Percentiles rank a stretch among this genome's conserved stretches.
These are phyloP conservation scores for Canis aureus DNA, from an alignment of 2,113 vertebrate genomes.

Conservation along the genomic window DNA sequence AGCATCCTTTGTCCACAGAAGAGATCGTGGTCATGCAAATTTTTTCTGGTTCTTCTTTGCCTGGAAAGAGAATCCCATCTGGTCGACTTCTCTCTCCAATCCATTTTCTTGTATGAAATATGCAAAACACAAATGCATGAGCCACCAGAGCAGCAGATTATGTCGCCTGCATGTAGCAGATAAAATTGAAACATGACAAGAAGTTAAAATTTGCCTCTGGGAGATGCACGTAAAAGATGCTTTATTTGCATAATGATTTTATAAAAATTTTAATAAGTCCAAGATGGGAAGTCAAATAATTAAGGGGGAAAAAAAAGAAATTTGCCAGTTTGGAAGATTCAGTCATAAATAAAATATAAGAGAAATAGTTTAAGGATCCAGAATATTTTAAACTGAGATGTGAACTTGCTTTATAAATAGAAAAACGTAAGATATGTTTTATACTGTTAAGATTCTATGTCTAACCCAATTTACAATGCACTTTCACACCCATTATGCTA, in stretches of 20 bases:
- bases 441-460: not conserved
- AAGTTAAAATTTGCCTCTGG: slow-evolving; percentile 51
- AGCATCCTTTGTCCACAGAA: slow-evolving; percentile 63
- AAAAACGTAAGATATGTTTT: slow-evolving; percentile 10
- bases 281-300: slow-evolving; percentile 16
- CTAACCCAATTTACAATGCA: slow-evolving; percentile 9
- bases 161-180: slow-evolving; percentile 24
- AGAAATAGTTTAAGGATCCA: not conserved
- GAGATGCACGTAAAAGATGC: slow-evolving; percentile 38
- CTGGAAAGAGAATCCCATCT: slow-evolving; percentile 73
- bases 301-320: not conserved
- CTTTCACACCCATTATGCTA: not conserved
- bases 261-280: slow-evolving; percentile 27
- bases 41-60: slow-evolving; percentile 70
- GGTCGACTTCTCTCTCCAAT: slow-evolving; percentile 65
- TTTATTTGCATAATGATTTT: slow-evolving; percentile 62
- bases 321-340: slow-evolving; percentile 49
- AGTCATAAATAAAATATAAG: slow-evolving; percentile 14
- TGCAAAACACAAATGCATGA: slow-evolving; percentile 65
- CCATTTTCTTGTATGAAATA: slow-evolving; percentile 68
- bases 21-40: slow-evolving; percentile 69
- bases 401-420: slow-evolving; percentile 47
- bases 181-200: slow-evolving; percentile 66
- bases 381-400: slow-evolving; percentile 29
- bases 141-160: slow-evolving; percentile 43